Evolutionary conservation across 2,113 vertebrate species (phyloP).

Genomic region (Ptychochromis oligacanthus): DNA sequence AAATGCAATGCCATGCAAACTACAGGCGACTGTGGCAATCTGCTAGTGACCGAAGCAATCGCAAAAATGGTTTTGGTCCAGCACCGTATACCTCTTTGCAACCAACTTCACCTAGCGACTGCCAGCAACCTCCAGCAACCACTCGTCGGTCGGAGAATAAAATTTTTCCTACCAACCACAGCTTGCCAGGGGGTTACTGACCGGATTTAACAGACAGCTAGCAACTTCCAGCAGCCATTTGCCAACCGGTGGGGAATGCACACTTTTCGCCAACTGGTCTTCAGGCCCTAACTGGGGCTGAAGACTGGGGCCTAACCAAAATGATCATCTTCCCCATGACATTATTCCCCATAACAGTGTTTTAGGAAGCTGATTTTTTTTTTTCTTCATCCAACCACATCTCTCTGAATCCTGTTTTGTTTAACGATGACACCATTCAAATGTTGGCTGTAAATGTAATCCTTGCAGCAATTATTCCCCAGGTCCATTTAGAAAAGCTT

Average conservation of each 20-base stretch:
- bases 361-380: neutral
- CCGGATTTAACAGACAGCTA: neutral
- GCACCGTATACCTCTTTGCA: neutral
- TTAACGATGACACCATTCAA: neutral
- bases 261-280: too few relatives aligned
- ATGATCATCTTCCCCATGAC: neutral
- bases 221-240: neutral
- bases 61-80: neutral
- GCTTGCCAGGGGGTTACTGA: neutral
- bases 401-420: neutral
- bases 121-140: neutral
- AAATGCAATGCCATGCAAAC: too few relatives aligned
- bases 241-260: too few relatives aligned
- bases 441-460: neutral
- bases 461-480: neutral
- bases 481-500: constrained; percentile 10
- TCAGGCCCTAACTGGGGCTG: too few relatives aligned
- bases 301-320: neutral
- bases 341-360: neutral
- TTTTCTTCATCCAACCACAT: neutral
- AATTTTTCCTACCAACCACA: neutral
- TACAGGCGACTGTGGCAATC: neutral
- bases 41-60: neutral
- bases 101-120: neutral
- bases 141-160: neutral